These are phyloP conservation scores for Schizotus pectinicornis DNA, from an alignment of 2,888 invertebrate genomes.

Conservation along the genomic window DNA sequence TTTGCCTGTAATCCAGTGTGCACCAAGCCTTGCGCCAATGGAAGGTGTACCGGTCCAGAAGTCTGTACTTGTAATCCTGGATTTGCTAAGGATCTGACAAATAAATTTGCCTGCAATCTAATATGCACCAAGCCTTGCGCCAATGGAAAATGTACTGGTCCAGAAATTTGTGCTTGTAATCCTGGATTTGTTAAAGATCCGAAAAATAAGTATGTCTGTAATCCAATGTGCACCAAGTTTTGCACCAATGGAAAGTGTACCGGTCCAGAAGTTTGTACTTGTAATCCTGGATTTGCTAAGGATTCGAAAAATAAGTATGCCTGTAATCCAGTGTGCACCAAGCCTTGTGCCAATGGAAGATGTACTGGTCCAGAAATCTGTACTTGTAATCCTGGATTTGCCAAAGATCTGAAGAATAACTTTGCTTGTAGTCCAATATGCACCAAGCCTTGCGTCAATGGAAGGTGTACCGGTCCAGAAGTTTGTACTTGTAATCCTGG, in stretches of 20 bases:
- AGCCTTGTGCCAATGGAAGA: too few relatives aligned
- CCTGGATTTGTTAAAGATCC: too few relatives aligned
- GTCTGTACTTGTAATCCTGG: slow-evolving; percentile 61
- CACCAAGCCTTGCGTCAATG: slow-evolving; percentile 34
- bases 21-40: slow-evolving; percentile 44
- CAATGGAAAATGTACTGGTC: slow-evolving; percentile 29
- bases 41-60: slow-evolving; percentile 51
- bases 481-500: slow-evolving; percentile 44
- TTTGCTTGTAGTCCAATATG: slow-evolving; percentile 37
- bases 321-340: too few relatives aligned
- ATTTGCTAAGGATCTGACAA: slow-evolving; percentile 51
- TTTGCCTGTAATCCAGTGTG: slow-evolving; percentile 40
- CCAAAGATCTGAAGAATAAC: not conserved
- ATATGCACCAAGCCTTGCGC: slow-evolving; percentile 31
- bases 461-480: slow-evolving; percentile 37
- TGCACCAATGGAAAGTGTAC: too few relatives aligned
- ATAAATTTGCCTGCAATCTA: slow-evolving; percentile 36
- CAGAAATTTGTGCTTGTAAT: slow-evolving; percentile 22
- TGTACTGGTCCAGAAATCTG: too few relatives aligned
- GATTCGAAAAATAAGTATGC: too few relatives aligned
- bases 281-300: too few relatives aligned
- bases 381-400: too few relatives aligned
- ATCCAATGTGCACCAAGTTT: too few relatives aligned
- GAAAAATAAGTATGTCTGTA: too few relatives aligned
- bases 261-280: too few relatives aligned